Evolutionary conservation across 2,797 vertebrate species (phyloP).

Genomic region (Rhinella marina): DNA sequence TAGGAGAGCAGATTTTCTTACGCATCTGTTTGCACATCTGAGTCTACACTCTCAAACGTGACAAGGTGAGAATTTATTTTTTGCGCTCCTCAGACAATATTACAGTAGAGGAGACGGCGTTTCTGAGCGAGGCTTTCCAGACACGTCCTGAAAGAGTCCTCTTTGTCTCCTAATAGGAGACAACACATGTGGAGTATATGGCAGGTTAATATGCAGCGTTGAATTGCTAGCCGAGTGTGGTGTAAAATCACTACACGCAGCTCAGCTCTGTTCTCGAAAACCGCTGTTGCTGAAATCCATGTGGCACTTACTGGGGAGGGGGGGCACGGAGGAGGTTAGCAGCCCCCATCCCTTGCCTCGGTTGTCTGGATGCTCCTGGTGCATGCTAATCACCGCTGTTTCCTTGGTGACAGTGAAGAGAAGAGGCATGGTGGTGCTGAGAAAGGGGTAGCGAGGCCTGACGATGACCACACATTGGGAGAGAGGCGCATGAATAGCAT

Average conservation of each 20-base stretch:
- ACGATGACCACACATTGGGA: slow-evolving; percentile 51
- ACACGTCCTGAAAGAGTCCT: not conserved
- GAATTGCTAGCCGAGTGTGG: not conserved
- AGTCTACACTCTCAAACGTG: slow-evolving; percentile 38
- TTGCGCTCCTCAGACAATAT: not conserved
- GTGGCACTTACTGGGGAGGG: slow-evolving; percentile 23
- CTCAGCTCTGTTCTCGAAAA: not conserved
- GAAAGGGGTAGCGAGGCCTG: slow-evolving; percentile 56
- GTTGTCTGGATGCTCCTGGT: slow-evolving; percentile 52
- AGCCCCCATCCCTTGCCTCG: slow-evolving; percentile 24
- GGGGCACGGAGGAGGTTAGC: slow-evolving; percentile 43
- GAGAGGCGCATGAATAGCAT: slow-evolving; percentile 36
- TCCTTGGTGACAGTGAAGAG: slow-evolving; percentile 58
- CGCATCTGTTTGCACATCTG: slow-evolving; percentile 43
- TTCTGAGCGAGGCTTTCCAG: not conserved
- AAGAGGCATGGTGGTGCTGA: slow-evolving; percentile 32
- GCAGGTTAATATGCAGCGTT: slow-evolving; percentile 1
- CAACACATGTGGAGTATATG: not conserved
- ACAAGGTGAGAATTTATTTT: slow-evolving; percentile 52
- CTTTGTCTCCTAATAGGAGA: not conserved
- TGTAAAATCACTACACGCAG: not conserved
- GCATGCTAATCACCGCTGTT: slow-evolving; percentile 61
- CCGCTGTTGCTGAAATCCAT: not conserved
- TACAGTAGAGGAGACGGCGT: not conserved
- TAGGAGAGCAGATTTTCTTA: not conserved